Conservation (phyloP, 2,113 vertebrate genomes). For the Oryzias celebensis region DNA sequence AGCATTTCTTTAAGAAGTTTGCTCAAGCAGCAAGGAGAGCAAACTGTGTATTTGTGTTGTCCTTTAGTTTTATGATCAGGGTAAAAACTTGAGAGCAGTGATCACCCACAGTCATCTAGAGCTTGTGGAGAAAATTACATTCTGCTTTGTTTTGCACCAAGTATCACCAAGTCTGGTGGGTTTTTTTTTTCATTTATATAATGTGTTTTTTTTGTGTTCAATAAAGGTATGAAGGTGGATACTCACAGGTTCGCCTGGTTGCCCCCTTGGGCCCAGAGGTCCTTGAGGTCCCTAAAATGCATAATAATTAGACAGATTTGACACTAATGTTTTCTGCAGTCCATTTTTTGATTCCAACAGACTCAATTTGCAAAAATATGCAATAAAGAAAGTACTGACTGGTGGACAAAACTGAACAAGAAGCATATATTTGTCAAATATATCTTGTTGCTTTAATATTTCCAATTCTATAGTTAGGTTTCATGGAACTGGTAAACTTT, state of each 20-base stretch:
- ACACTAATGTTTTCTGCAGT: slow-evolving; percentile 14
- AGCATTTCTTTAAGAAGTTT: slow-evolving; percentile 10
- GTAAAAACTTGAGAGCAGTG: neutral
- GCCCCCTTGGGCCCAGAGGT: slow-evolving; percentile 83
- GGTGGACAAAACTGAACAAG: slow-evolving; percentile 55
- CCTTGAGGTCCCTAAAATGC: slow-evolving; percentile 82
- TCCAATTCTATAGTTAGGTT: slow-evolving; percentile 21
- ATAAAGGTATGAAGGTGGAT: slow-evolving; percentile 1
- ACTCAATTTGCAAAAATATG: slow-evolving; percentile 50
- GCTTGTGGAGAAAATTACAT: slow-evolving; percentile 12
- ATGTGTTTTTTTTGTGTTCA: no score
- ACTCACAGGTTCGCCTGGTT: slow-evolving; percentile 91
- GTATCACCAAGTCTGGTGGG: neutral
- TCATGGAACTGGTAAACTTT: slow-evolving; percentile 36
- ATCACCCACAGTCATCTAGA: neutral
- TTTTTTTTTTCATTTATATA: no score
- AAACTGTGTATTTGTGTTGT: slow-evolving; percentile 6
- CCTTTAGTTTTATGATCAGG: slow-evolving; percentile 8
- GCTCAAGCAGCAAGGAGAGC: neutral
- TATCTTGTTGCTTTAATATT: slow-evolving; percentile 41
- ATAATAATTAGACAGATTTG: slow-evolving; percentile 20
- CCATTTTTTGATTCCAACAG: slow-evolving; percentile 36
- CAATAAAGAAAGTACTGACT: slow-evolving; percentile 52
- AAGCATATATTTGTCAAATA: neutral
- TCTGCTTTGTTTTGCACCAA: neutral